Base-by-base conservation (phyloP, 2,888 invertebrate genomes). In the Aphodius sticticus region DNA sequence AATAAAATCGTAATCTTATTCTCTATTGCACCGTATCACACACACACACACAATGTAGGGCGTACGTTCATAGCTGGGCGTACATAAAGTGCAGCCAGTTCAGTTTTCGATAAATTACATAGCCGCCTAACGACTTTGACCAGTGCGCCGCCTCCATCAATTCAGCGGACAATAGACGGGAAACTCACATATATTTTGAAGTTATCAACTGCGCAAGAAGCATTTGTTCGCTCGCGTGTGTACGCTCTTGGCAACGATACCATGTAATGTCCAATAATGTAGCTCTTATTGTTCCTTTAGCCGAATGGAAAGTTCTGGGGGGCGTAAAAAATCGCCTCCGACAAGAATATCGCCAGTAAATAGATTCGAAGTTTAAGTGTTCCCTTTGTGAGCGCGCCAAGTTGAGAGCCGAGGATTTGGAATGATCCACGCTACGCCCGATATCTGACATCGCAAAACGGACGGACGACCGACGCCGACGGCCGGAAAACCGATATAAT, bases 361-460 rank as follows among this genome's bases (percentile, higher is more conserved):
- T 86, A 86, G 86, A 86, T 86, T 86, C 84, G 82, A 85, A 86
- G 83, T 86, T 85, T 86, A 85, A 86, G 85, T 85, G 86, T 85
- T 86, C 83, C 84, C 84, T 86, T 85, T 86, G 85, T 85, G 83
- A 80, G 81, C 83, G 83, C 85, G 86, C 86, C 86, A 86, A 86
- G 83, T 81, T 81, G 81, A 79, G 80, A 82, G 82, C 82, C 79
- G 80, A 79, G 81, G 82, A 81, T 83, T 83, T 83, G 77, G 79
- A 75, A 77, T 77, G 76, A 75, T 80, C 78, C 78, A 71, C 76
- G 79, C 77, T 80, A 77, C 75, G 79, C 79, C 38, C 77, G 78
- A 76, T 81, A 78, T 78, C 78, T 77, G 78, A 80, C 78, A 76
- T 76, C 77, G 77, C 69, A 77, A 5, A 53, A 53, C 6, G 53